These are phyloP conservation scores for Phaonia tiefii DNA, from an alignment of 2,888 invertebrate species.

Conservation along the genomic window DNA sequence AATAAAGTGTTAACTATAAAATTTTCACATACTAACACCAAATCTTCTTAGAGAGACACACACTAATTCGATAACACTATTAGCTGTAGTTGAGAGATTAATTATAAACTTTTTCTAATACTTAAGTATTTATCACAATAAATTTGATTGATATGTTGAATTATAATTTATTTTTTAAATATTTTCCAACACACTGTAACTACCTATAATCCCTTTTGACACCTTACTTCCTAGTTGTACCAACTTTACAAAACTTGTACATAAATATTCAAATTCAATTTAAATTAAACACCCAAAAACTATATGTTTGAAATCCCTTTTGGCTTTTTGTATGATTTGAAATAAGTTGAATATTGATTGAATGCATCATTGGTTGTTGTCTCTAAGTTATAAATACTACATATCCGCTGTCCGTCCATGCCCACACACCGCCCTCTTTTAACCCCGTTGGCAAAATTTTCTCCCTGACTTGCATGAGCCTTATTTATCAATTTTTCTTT, in stretches of 20 bases:
- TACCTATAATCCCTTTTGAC: slow-evolving; percentile 19
- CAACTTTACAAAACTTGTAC: slow-evolving; percentile 57
- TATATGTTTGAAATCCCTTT: slow-evolving; percentile 13
- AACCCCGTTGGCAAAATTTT: slow-evolving; percentile 23
- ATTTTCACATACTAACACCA: neutral
- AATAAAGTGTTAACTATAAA: slow-evolving; percentile 1
- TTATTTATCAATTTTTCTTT: slow-evolving; percentile 46
- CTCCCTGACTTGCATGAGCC: slow-evolving; percentile 47
- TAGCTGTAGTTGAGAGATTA: slow-evolving; percentile 3
- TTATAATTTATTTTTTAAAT: slow-evolving; percentile 1
- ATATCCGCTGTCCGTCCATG: slow-evolving; percentile 25
- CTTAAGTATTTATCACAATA: neutral
- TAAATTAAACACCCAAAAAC: slow-evolving; percentile 41
- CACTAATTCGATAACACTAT: slow-evolving; percentile 4
- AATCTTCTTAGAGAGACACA: slow-evolving; percentile 16
- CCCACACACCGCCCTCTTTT: slow-evolving; percentile 8
- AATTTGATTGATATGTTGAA: slow-evolving; percentile 16
- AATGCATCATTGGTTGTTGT: slow-evolving; percentile 65
- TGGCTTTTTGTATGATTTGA: slow-evolving; percentile 53
- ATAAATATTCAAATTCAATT: slow-evolving; percentile 43
- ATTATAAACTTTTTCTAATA: neutral
- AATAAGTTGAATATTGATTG: slow-evolving; percentile 39
- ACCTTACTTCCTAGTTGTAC: neutral
- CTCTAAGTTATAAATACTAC: slow-evolving; percentile 52
- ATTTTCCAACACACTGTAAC: slow-evolving; percentile 41